Conservation (phyloP, 2,113 vertebrate genomes). For the Eulacestoma nigropectus region DNA sequence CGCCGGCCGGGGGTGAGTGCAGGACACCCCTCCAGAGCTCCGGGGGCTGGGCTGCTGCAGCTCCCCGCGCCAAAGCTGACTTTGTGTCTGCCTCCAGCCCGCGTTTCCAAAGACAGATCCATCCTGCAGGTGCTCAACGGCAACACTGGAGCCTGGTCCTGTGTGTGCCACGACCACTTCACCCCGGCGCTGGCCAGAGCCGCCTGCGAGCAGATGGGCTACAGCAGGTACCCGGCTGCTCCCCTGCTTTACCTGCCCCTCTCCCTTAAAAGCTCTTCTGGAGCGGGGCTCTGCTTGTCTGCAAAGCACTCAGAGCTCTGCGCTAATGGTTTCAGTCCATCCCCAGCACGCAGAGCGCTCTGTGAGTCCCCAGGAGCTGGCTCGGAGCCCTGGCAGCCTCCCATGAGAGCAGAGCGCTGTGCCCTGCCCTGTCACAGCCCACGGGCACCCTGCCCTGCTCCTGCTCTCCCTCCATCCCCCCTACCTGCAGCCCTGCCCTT, state of each 20-base stretch:
- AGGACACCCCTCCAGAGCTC: fast-evolving
- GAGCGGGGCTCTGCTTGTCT: fast-evolving
- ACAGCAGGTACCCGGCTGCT: constrained; percentile 69
- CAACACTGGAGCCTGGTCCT: constrained; percentile 70
- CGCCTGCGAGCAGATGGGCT: constrained; percentile 85
- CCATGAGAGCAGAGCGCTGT: fast-evolving
- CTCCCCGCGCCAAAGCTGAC: fast-evolving
- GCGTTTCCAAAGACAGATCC: constrained; percentile 63
- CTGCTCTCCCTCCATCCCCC: not conserved
- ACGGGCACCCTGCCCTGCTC: fast-evolving
- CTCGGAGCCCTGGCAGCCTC: not conserved
- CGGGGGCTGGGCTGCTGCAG: not conserved
- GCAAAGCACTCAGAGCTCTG: not conserved
- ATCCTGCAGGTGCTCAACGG: constrained; percentile 80
- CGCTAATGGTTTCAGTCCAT: not conserved
- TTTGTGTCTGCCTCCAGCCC: constrained; percentile 42
- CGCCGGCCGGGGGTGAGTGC: constrained; percentile 6
- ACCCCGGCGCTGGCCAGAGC: constrained; percentile 67
- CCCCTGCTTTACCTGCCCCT: not conserved
- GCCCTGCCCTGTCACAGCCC: not conserved
- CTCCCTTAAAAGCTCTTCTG: not conserved
- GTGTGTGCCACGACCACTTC: constrained; percentile 80
- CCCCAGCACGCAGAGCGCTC: fast-evolving
- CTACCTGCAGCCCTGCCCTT: not conserved
- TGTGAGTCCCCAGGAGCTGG: not conserved